phyloP scores from a whole-genome alignment of 2,797 vertebrate genomes.

The Limosa lapponica region DNA sequence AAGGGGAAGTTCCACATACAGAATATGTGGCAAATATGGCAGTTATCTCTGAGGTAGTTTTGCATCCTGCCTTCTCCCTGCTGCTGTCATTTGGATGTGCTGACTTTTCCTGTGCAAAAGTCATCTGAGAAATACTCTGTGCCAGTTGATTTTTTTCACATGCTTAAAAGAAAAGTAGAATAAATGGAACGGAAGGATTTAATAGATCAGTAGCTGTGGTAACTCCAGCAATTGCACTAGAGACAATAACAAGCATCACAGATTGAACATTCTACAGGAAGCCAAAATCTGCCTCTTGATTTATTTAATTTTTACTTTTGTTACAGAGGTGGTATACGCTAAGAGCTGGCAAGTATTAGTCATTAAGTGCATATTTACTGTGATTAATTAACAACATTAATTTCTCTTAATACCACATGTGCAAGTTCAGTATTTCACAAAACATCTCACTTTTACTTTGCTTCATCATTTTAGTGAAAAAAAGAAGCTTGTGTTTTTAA shows the following conservation, averaged over 20 bases:
- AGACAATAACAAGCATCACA: not conserved
- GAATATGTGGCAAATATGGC: not conserved
- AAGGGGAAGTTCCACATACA: not conserved
- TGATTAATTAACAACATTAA: not conserved
- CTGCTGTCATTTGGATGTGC: constrained; percentile 10
- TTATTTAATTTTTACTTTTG: not conserved
- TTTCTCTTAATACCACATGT: not conserved
- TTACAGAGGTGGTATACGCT: not conserved
- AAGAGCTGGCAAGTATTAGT: not conserved
- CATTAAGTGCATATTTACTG: not conserved
- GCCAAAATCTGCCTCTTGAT: not conserved
- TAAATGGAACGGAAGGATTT: constrained; percentile 6
- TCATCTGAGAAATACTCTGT: not conserved
- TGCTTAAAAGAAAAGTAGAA: not conserved
- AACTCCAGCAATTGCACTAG: not conserved
- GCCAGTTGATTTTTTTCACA: constrained; percentile 10
- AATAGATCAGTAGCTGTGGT: not conserved
- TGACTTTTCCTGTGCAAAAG: constrained; percentile 14
- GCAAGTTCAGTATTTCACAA: not conserved
- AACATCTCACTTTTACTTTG: not conserved
- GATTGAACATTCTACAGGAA: not conserved
- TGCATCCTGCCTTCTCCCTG: not conserved
- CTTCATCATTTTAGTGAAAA: not conserved
- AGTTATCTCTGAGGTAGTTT: not conserved
- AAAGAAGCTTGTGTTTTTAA: not conserved